Evolutionary conservation across 2,888 invertebrate species (phyloP).

Genomic region (Coelogynopora nodosa): DNA sequence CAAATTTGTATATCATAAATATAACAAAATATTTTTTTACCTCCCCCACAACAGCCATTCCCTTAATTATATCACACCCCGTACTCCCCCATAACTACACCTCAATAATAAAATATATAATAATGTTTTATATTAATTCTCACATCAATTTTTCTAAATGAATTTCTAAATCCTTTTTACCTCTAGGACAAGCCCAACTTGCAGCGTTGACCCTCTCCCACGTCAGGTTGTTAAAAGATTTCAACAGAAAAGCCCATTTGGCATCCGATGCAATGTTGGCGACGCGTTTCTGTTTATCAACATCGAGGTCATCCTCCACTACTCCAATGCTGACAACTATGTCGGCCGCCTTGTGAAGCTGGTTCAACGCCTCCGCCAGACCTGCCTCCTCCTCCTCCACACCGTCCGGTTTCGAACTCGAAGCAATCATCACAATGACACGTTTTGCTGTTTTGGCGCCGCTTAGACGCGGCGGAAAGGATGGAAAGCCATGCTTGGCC

Average conservation of each 20-base stretch:
- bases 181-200: not conserved
- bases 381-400: not conserved
- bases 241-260: not conserved
- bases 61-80: too few species aligned
- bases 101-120: too few species aligned
- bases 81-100: too few species aligned
- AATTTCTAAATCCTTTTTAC: not conserved
- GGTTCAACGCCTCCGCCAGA: not conserved
- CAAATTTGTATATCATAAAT: too few species aligned
- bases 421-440: not conserved
- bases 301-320: not conserved
- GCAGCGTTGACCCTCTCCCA: not conserved
- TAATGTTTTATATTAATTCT: too few species aligned
- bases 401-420: not conserved
- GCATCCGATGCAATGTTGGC: not conserved
- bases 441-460: not conserved
- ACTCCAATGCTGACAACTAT: slow-evolving; percentile 10
- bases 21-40: too few species aligned
- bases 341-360: not conserved
- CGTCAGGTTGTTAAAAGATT: not conserved
- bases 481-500: not conserved
- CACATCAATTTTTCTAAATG: too few species aligned
- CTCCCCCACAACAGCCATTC: too few species aligned
- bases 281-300: not conserved
- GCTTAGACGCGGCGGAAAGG: not conserved